Base-by-base conservation (phyloP, 2,797 vertebrate genomes). In the Danio albolineatus region DNA sequence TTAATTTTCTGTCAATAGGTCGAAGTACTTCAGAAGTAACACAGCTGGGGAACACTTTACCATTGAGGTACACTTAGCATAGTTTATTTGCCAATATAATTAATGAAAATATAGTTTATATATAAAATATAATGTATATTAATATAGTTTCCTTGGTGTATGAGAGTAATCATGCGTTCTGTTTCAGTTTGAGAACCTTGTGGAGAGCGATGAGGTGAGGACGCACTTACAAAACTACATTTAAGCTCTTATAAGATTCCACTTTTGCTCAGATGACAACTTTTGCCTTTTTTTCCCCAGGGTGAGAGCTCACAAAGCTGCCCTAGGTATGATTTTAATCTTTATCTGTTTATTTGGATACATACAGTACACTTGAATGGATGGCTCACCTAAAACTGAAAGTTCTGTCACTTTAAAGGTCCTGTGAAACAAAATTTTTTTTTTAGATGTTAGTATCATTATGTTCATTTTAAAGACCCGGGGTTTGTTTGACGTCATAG, bases 101-200 rank as follows among this genome's bases (percentile, higher is more conserved):
- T 28, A 28, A 28, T 28, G 28, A 28, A n/a, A 28, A 28, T 28
- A 28, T 1, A 28, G 28, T 28, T 28, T 28, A 28, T 28, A 28
- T 1, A 3, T 28, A 3, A 28, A n/a, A 28, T 28, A 28, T n/a
- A 28, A 0, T 39, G 10, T 6, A 38, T 17, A 38, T 4, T 17
- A 70, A 53, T 51, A 16, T 3, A 43, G 0, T 14, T 6, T 66
- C 4, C 21, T 59, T 2, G 0, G 16, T 46, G 28, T 39, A 10
- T 49, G 51, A 44, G 3, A 44, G 7, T 79, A 21, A 69, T 19
- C 64, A 60, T 56, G 38, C 79, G 60, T 88, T 89, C 61, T 79
- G 90, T 91, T 93, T 38, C 94, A 99, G 98, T 99, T 99, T 96
- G 98, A 99, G 89, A 99, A 99, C 87, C 93, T 99, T 41, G 97